Base-by-base conservation (phyloP, 2,113 vertebrate genomes). In the Lucifuga dentata region DNA sequence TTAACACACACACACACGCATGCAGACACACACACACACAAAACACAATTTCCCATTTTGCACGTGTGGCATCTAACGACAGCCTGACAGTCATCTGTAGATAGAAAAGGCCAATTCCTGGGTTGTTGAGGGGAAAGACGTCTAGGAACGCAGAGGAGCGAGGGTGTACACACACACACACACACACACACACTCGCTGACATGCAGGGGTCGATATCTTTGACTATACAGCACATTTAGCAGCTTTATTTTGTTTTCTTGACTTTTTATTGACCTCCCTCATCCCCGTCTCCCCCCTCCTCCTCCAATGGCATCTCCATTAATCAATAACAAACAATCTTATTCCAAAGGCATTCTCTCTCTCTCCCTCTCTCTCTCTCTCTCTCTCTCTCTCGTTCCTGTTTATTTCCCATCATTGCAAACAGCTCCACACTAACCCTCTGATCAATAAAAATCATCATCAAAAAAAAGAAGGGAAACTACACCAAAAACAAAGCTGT, bases 1-100 rank as follows among this genome's bases (percentile, higher is more conserved):
- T 73, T 66, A 58, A 41, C 39, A 26, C 51, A 23, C 71, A 57
- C 72, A 71, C 71, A 58, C 40, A 59, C n/a, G n/a, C n/a, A n/a
- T 29, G 26, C 26, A 29, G 3, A 7, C 29, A 36, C 32, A 36
- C 33, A 36, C 29, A 19, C 32, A 35, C n/a, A 20, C 51, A 53
- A 29, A 36, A 36, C 26, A 56, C 43, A 52, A 45, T 68, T 57
- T 1, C 21, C 11, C n/a, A 2, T 50, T 60, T 45, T 43, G 16
- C 21, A 17, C 46, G 44, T 60, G 38, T 24, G 41, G 40, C 35
- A 63, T 80, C 62, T 12, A 23, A 63, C 76, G 56, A 52, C 59
- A 7, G 64, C 51, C 58, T 76, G 41, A 61, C 48, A 33, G 39
- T 41, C 12, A 44, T 13, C 40, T 61, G 48, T 35, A 59, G 59